Base-by-base conservation (phyloP, 1,140 invertebrate species). In the Panulirus ornatus region DNA sequence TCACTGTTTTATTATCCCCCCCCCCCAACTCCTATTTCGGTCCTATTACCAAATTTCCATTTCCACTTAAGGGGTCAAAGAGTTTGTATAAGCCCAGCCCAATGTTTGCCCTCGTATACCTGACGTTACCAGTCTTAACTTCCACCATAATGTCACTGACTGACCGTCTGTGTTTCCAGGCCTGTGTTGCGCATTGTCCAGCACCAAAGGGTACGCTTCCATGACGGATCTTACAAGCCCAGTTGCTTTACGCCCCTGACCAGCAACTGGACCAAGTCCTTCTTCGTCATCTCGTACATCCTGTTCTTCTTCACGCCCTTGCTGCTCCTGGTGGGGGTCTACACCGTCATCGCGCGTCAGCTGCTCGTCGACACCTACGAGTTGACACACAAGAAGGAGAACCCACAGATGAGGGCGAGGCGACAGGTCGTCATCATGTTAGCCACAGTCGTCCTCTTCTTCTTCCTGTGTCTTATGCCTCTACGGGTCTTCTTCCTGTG, bases 401-500 rank as follows among this genome's bases (percentile, higher is more conserved):
- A 90, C 71, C 92, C 88, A 22, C 91, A 92, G 51, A 93, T 93
- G 91, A 71, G 93, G 40, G 92, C 93, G 2, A 84, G 94, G 9
- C 88, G 93, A 27, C 95, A 96, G 93, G 95, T 96, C n/a, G 97
- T 98, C 11, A 93, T 97, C 34, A 98, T 98, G 97, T 94, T 99
- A 16, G 97, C 96, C 5, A 97, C 97, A 1, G 97, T 99, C 0
- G 97, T 99, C 0, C 93, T 97, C n/a, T 96, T 97, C 16, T 99
- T 98, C 94, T 99, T 98, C 93, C 94, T 98, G 40, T 98, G 97
- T 93, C 95, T 99, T 38, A 93, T 98, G 70, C 98, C 98, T 3
- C 97, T 98, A 93, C 95, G 97, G 70, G 95, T 97, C 2, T 94
- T 99, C 22, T 97, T 96, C 0, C 93, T 98, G 58, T 98, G 96